phyloP scores from a whole-genome alignment of 2,797 vertebrate genomes.

The Meda fulgida region DNA sequence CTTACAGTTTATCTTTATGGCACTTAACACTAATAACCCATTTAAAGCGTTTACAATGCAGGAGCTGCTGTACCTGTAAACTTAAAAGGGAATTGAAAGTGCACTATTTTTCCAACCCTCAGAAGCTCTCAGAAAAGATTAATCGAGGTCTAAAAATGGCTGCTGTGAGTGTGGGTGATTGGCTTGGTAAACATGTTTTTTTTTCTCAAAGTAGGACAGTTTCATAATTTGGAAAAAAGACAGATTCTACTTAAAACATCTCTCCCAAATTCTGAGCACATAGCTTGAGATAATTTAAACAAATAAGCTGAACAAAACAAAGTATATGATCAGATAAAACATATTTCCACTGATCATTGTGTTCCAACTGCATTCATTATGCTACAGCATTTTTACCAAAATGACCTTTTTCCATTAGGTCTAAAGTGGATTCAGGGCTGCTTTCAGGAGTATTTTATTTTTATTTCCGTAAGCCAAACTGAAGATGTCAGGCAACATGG shows the following conservation, averaged over 20 bases:
- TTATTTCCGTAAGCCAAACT: slow-evolving; percentile 49
- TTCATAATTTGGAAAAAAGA: slow-evolving; percentile 26
- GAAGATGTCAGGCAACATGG: slow-evolving; percentile 56
- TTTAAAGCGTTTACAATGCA: slow-evolving; percentile 45
- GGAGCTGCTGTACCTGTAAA: slow-evolving; percentile 14
- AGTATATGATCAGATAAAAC: neutral
- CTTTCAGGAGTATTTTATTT: slow-evolving; percentile 10
- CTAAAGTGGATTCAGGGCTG: slow-evolving; percentile 10
- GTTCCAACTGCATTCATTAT: neutral
- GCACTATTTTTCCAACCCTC: slow-evolving; percentile 6
- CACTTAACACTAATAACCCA: slow-evolving; percentile 40
- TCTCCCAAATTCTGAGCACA: neutral
- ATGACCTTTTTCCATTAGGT: neutral
- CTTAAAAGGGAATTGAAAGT: slow-evolving; percentile 40
- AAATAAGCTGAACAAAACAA: neutral
- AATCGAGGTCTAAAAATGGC: slow-evolving; percentile 52
- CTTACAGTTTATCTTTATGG: slow-evolving; percentile 46
- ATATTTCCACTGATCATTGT: neutral
- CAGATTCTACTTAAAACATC: slow-evolving; percentile 24
- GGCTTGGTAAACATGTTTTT: slow-evolving; percentile 51
- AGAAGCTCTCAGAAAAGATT: slow-evolving; percentile 37
- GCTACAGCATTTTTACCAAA: neutral
- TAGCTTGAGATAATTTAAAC: neutral
- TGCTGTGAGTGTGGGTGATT: slow-evolving; percentile 25
- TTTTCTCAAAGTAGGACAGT: slow-evolving; percentile 43